Evolutionary conservation across 1,140 invertebrate species (phyloP), one percentile per base, ranked within the genome.

Genomic region (Drosophila kurseongensis): DNA sequence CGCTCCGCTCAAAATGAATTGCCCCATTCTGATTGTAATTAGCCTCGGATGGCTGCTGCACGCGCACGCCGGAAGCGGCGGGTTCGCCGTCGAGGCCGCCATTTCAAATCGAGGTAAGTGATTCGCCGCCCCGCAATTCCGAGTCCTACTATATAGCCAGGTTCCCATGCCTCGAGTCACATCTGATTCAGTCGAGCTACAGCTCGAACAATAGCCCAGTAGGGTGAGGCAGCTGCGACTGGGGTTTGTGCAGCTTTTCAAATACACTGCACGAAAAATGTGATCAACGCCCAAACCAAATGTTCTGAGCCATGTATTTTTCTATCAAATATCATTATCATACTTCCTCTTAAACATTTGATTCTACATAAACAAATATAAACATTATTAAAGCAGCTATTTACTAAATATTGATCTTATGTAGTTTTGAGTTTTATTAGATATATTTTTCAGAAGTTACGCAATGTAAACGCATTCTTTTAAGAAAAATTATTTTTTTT

Each of bases 51-150:
- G 86, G 63, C 60, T 92, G 69, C 59, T 92, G 61, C 81, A 86
- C 74, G 76, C 81, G 45, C 71, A 77, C 41, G 41, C 41, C 71
- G 73, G 51, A 66, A 68, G 74, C 75, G 36, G 51, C 35, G 67
- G 76, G 35, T 61, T 74, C 60, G 40, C 63, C 29, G 88, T 66
- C 54, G 80, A 80, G 75, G 91, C 91, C 71, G 88, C 91, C 76
- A 91, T 91, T 88, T 92, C 91, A 77, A 92, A 91, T 92, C 79
- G 91, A 92, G 91, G 91, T 92, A 92, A 92, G 91, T 80, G 84
- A 86, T 86, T 89, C 63, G 58, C 48, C 50, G 47, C 60, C 55
- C 42, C 23, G n/a, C 45, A n/a, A 1, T 12, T 6, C 3, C 13
- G 29, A n/a, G 6, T 8, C 13, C 3, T 9, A 7, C 13, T 10